Conservation (phyloP, 2,888 invertebrate species). For the Mimumesa dahlbomi region DNA sequence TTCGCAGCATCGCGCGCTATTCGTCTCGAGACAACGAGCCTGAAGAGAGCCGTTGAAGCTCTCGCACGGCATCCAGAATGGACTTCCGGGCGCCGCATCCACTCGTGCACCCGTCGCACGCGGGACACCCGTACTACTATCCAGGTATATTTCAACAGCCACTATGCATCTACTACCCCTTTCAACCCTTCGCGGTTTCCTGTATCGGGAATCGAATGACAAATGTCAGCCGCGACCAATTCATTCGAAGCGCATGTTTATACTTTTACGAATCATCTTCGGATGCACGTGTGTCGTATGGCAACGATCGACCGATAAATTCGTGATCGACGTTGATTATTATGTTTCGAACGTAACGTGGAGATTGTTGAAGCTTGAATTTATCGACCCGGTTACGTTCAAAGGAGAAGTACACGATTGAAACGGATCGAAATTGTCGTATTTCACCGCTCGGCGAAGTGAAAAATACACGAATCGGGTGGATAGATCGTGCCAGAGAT, state of each 20-base stretch:
- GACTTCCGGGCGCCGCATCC: conserved; percentile 79
- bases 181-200: background rate
- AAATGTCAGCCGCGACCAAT: conserved; percentile 18
- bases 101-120: conserved; percentile 76
- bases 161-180: background rate
- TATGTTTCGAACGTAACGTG: too few relatives aligned
- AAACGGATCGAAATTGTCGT: too few relatives aligned
- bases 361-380: too few relatives aligned
- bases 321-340: too few relatives aligned
- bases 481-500: too few relatives aligned
- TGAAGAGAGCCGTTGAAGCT: conserved; percentile 23
- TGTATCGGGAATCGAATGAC: conserved; percentile 8
- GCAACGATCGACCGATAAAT: conserved; percentile 1
- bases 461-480: background rate
- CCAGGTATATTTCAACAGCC: conserved; percentile 62
- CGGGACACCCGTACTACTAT: conserved; percentile 76
- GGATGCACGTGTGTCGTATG: conserved; percentile 33
- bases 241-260: conserved; percentile 35
- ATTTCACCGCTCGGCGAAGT: too few relatives aligned
- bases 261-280: conserved; percentile 25
- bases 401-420: too few relatives aligned
- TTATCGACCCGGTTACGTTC: too few relatives aligned
- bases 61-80: conserved; percentile 64
- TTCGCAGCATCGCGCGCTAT: conserved; percentile 30
- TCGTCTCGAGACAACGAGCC: conserved; percentile 18